Evolutionary conservation across 2,888 invertebrate species (phyloP).

Genomic region (Zelleria hepariella): DNA sequence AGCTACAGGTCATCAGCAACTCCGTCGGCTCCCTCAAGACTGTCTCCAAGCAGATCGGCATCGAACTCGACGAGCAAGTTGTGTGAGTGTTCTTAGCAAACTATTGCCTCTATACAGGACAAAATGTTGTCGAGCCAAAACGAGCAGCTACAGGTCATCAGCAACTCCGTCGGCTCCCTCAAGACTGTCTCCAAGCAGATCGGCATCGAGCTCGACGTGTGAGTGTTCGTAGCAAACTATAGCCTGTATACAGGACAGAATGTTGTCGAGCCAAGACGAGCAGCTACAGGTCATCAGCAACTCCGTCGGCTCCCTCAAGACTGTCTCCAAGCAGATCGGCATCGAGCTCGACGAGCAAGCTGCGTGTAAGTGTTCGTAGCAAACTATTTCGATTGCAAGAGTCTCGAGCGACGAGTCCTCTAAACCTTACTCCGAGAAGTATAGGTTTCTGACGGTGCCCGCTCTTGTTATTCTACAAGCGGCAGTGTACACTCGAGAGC

Average conservation of each 20-base stretch:
- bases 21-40: constrained; percentile 93
- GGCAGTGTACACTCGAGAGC: too few relatives aligned
- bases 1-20: constrained; percentile 87
- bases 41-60: constrained; percentile 93
- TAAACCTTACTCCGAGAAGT: too few relatives aligned
- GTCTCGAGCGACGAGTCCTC: neutral
- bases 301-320: constrained; percentile 91
- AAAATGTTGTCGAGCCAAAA: too few relatives aligned
- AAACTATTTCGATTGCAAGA: too few relatives aligned
- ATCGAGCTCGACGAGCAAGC: constrained; percentile 89
- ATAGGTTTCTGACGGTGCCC: too few relatives aligned
- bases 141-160: constrained; percentile 90
- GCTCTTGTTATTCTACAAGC: too few relatives aligned
- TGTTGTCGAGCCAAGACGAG: constrained; percentile 86
- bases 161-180: constrained; percentile 89
- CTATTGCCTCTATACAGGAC: constrained; percentile 82
- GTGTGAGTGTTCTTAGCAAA: constrained; percentile 26
- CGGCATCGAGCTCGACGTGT: constrained; percentile 75
- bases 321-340: constrained; percentile 94
- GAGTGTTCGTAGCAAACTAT: constrained; percentile 25
- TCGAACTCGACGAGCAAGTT: constrained; percentile 79
- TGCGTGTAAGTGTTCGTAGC: too few relatives aligned
- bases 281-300: constrained; percentile 89
- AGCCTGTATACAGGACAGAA: constrained; percentile 76
- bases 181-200: constrained; percentile 96